Conservation (phyloP, 2,113 vertebrate genomes). For the Zapus hudsonius region DNA sequence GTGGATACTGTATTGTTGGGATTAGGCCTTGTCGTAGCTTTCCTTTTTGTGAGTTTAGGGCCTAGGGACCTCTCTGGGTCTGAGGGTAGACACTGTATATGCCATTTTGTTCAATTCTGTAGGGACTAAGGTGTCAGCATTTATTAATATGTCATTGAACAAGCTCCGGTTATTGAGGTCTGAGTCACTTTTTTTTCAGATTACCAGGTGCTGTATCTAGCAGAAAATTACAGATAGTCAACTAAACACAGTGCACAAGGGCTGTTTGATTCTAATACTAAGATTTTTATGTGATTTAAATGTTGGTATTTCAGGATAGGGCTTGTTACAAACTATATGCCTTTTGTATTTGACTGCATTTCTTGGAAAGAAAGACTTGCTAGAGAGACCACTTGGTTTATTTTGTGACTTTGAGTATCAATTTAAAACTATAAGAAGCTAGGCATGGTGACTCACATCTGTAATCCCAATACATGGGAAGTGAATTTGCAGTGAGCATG, state of each 20-base stretch:
- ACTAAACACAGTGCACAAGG: neutral
- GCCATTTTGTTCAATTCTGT: neutral
- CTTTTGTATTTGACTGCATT: neutral
- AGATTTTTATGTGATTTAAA: neutral
- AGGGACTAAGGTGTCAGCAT: neutral
- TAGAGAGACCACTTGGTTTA: neutral
- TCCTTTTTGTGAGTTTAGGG: neutral
- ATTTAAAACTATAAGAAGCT: neutral
- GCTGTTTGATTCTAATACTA: neutral
- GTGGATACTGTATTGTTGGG: neutral
- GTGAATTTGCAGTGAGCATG: neutral
- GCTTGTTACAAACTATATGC: neutral
- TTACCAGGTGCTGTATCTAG: neutral
- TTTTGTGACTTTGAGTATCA: neutral
- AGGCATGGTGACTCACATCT: neutral
- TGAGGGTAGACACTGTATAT: neutral
- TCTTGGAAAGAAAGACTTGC: constrained; percentile 6
- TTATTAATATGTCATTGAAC: constrained; percentile 1
- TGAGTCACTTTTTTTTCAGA: constrained; percentile 39
- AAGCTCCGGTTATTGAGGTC: neutral
- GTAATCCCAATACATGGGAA: neutral
- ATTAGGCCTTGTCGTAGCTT: neutral
- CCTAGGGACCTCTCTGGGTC: neutral
- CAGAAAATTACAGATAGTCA: neutral
- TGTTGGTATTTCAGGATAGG: constrained; percentile 22